phyloP scores from a whole-genome alignment of 2,888 invertebrate genomes.

The Adelphocoris suturalis region DNA sequence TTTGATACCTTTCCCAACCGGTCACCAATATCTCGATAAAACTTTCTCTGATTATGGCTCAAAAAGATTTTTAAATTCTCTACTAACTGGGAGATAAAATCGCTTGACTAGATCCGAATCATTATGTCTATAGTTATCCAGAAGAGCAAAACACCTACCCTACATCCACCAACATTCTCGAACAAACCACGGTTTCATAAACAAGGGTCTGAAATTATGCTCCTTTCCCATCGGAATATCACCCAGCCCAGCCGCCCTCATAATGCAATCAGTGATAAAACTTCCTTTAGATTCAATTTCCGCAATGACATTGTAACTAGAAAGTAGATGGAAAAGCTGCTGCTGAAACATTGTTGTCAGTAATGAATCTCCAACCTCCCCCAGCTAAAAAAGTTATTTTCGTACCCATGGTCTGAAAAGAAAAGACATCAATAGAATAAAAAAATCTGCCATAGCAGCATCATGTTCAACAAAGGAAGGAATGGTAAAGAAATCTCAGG shows the following conservation, averaged over 20 bases:
- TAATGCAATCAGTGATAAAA: too few relatives aligned
- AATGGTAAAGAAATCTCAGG: too few relatives aligned
- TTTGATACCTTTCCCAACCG: neutral
- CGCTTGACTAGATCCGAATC: neutral
- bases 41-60: neutral
- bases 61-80: neutral
- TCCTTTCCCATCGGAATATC: too few relatives aligned
- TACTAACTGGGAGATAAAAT: neutral
- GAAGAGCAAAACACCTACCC: neutral
- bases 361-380: conserved; percentile 18
- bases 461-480: too few relatives aligned
- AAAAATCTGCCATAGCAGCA: too few relatives aligned
- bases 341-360: conserved; percentile 19
- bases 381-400: conserved; percentile 9
- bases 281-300: too few relatives aligned
- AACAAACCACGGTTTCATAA: neutral
- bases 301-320: too few relatives aligned
- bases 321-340: neutral
- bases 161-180: neutral
- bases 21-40: neutral
- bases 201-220: neutral
- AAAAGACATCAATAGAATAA: too few relatives aligned
- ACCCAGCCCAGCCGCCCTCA: too few relatives aligned
- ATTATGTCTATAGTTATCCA: neutral
- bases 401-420: too few relatives aligned